Evolutionary conservation across 2,888 invertebrate species (phyloP), one percentile per base, ranked within the genome.

Genomic region (Octodonta nipae): DNA sequence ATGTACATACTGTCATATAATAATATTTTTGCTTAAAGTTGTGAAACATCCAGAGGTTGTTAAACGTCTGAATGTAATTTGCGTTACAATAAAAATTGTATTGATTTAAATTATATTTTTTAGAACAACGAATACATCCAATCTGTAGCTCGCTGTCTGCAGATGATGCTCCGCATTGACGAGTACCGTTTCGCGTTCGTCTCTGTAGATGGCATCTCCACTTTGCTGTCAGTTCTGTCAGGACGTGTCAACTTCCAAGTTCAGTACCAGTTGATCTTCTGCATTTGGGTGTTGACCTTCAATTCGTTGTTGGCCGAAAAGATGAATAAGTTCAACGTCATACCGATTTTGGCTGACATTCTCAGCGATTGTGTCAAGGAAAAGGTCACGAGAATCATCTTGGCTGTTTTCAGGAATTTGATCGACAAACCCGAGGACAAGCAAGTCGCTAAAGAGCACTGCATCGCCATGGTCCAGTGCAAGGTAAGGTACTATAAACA

Each of bases 61-160:
- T n/a, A n/a, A n/a, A n/a, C n/a, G n/a, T n/a, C n/a, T n/a, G n/a
- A n/a, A n/a, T n/a, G n/a, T n/a, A n/a, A n/a, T n/a, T n/a, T n/a
- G n/a, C n/a, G n/a, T n/a, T n/a, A n/a, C n/a, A n/a, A n/a, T n/a
- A n/a, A n/a, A n/a, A n/a, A n/a, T n/a, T n/a, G n/a, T n/a, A n/a
- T n/a, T n/a, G n/a, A n/a, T n/a, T n/a, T n/a, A n/a, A n/a, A n/a
- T n/a, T n/a, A n/a, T n/a, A n/a, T n/a, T n/a, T n/a, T 41, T 17
- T 68, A 96, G 95, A 84, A 82, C 64, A 96, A 96, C 60, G 96
- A 96, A 57, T 98, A 95, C 69, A 87, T 96, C 63, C 96, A 96
- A 63, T 93, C 95, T 4, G 92, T 93, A 45, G 96, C 85, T 13
- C 81, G 98, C 49, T 98, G 96, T 65, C 75, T 99, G 41, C 98